Conservation (phyloP, 1,140 invertebrate species). For the Sarcophaga peregrina region DNA sequence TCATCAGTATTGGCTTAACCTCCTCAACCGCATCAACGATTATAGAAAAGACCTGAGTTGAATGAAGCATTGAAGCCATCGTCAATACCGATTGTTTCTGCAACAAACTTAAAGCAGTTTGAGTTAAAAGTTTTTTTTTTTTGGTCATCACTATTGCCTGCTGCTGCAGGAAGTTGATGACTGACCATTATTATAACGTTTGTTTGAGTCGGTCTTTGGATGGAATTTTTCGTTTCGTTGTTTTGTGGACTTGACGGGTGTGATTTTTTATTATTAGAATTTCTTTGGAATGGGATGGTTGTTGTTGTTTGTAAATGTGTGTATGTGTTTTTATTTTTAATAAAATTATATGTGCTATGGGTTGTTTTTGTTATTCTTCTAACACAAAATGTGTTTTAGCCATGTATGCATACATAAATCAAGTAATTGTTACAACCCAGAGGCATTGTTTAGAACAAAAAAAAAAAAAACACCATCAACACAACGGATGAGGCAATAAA, state of each 20-base stretch:
- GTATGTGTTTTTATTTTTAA: neutral
- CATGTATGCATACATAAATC: conserved; percentile 34
- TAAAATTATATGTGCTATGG: neutral
- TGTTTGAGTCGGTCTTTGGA: neutral
- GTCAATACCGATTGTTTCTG: too few species aligned
- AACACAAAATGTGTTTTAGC: conserved; percentile 13
- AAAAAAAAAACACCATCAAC: neutral
- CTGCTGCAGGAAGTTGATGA: conserved; percentile 8
- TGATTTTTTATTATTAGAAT: conserved; percentile 33
- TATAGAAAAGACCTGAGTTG: too few species aligned
- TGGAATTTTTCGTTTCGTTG: neutral
- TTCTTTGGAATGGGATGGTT: neutral
- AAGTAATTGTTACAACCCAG: conserved; percentile 29
- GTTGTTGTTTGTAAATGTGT: neutral
- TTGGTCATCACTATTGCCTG: neutral
- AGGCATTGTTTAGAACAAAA: neutral
- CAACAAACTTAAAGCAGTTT: conserved; percentile 8
- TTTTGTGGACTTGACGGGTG: conserved; percentile 17
- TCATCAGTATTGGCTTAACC: neutral
- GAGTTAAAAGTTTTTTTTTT: neutral
- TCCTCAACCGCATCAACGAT: neutral
- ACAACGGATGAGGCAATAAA: conserved; percentile 8
- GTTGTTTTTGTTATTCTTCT: conserved; percentile 8
- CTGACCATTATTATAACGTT: conserved; percentile 35
- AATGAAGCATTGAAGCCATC: too few species aligned